Evolutionary conservation across 2,888 invertebrate genomes (phyloP).

Genomic region (Lucinisca nassula): DNA sequence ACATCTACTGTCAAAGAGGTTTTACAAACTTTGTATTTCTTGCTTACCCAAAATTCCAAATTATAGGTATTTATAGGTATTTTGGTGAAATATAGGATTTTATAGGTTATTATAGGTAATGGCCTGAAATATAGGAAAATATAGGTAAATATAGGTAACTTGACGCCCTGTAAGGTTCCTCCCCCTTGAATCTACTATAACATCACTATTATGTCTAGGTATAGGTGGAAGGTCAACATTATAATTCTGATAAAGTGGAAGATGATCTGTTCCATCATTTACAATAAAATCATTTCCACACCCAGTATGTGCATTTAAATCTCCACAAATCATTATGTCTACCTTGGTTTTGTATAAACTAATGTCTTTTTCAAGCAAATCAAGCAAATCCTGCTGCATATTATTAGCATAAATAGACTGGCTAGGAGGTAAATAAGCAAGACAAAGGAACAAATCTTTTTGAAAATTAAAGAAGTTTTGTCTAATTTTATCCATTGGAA

Average conservation of each 20-base stretch:
- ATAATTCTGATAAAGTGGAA: conserved; percentile 5
- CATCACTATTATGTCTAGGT: conserved; percentile 1
- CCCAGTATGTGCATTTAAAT: background rate
- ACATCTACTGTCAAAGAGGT: too few species aligned
- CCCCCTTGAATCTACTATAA: conserved; percentile 21
- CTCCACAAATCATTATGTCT: background rate
- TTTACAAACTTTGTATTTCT: too few species aligned
- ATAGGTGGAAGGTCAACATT: background rate
- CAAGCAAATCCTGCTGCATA: background rate
- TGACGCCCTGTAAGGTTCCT: too few species aligned
- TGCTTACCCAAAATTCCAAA: too few species aligned
- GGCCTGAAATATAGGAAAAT: too few species aligned
- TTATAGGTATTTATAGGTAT: too few species aligned
- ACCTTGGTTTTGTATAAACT: background rate
- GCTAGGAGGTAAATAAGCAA: conserved; percentile 9
- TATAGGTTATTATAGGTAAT: too few species aligned
- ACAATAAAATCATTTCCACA: conserved; percentile 9
- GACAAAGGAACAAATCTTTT: conserved; percentile 35
- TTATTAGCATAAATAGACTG: conserved; percentile 17
- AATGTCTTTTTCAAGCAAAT: background rate
- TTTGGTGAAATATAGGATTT: too few species aligned
- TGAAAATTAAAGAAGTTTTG: conserved; percentile 24
- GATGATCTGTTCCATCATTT: background rate
- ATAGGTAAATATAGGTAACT: too few species aligned
- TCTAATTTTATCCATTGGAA: conserved; percentile 33